Evolutionary conservation across 1,140 invertebrate genomes (phyloP).

Genomic region (Diachasmimorpha longicaudata): DNA sequence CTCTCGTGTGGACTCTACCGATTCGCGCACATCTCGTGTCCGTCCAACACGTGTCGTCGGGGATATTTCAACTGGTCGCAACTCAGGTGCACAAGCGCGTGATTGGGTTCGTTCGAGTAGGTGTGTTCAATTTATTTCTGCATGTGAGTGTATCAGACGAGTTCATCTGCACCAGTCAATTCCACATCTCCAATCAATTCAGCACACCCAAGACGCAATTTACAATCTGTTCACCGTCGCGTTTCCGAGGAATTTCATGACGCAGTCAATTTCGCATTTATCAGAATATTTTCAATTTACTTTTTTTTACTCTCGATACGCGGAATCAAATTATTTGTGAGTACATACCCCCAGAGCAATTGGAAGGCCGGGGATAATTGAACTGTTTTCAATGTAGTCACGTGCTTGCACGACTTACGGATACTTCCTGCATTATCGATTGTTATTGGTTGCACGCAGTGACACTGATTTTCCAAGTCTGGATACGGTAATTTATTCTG

Average conservation of each 20-base stretch:
- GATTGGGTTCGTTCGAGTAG: neutral
- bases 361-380: neutral
- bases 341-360: neutral
- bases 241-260: neutral
- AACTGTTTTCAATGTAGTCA: slow-evolving; percentile 2
- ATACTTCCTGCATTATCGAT: neutral
- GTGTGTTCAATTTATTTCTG: slow-evolving; percentile 3
- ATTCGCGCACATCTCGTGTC: neutral
- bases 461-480: neutral
- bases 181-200: too few relatives aligned
- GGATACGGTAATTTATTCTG: neutral
- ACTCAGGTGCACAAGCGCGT: neutral
- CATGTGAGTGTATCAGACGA: neutral
- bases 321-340: neutral
- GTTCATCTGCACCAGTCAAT: neutral
- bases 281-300: neutral
- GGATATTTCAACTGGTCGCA: neutral
- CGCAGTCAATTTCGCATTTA: neutral
- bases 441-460: neutral
- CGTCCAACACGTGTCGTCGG: neutral
- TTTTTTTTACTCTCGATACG: neutral
- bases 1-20: too few relatives aligned
- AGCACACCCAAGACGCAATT: neutral
- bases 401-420: neutral
- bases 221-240: neutral